These are phyloP conservation scores for Plecotus auritus DNA, from an alignment of 2,113 vertebrate genomes.

Conservation along the genomic window DNA sequence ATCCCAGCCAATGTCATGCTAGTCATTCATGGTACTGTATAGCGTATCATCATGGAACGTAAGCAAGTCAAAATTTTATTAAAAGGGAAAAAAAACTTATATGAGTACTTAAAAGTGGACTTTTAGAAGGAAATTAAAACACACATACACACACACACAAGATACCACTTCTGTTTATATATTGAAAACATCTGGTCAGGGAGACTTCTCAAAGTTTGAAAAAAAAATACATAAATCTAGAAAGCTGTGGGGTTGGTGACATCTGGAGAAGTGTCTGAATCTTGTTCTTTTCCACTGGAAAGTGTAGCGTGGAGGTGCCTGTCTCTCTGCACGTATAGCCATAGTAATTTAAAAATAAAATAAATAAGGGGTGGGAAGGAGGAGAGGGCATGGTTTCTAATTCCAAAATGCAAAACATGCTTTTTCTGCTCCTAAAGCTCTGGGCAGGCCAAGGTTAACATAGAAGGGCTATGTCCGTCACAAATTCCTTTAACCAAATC, in stretches of 20 bases:
- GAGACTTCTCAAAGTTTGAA: neutral
- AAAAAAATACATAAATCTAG: neutral
- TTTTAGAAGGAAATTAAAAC: neutral
- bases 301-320: neutral
- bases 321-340: neutral
- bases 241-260: neutral
- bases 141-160: neutral
- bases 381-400: neutral
- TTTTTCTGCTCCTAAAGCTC: neutral
- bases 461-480: neutral
- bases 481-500: constrained; percentile 11
- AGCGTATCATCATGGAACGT: neutral
- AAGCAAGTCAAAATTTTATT: neutral
- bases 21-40: neutral
- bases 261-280: neutral
- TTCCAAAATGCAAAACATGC: neutral
- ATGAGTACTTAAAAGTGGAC: neutral
- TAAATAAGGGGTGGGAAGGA: neutral
- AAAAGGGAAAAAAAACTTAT: neutral
- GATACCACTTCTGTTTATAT: neutral
- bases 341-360: neutral
- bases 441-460: neutral
- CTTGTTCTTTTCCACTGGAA: neutral
- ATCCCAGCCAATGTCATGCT: too few species aligned
- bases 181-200: neutral